These are phyloP conservation scores for Pteromalus puparum DNA, from an alignment of 1,140 invertebrate species.

Conservation along the genomic window DNA sequence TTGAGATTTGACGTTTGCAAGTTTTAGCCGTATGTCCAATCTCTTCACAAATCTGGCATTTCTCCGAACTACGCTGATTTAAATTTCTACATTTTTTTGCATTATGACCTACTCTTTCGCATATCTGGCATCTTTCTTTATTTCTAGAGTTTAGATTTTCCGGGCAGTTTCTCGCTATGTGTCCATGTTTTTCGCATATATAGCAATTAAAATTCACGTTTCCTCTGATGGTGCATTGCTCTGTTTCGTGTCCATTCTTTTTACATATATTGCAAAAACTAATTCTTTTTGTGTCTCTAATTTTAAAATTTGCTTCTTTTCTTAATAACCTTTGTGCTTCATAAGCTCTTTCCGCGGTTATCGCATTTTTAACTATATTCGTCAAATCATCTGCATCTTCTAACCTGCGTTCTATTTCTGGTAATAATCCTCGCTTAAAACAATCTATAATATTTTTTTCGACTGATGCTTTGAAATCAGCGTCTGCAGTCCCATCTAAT, in stretches of 20 bases:
- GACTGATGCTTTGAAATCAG: neutral
- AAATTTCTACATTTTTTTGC: too few species aligned
- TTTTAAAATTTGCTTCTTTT: too few species aligned
- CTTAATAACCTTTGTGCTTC: too few species aligned
- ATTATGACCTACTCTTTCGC: too few species aligned
- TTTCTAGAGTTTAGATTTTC: too few species aligned
- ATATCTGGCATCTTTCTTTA: neutral
- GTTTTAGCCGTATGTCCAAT: too few species aligned
- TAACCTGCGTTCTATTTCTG: neutral
- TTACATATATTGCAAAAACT: too few species aligned
- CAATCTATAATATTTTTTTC: neutral
- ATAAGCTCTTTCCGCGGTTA: neutral
- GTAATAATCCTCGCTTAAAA: neutral
- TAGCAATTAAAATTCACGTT: neutral
- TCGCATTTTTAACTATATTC: neutral
- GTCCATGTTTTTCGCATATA: neutral
- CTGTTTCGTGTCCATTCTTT: neutral
- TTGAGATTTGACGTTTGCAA: too few species aligned
- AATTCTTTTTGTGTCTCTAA: too few species aligned
- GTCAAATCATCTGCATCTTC: neutral
- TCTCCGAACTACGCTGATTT: too few species aligned
- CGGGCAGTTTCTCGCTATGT: neutral
- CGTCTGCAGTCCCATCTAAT: neutral
- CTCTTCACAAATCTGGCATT: too few species aligned
- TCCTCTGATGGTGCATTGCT: neutral